Percentiles rank a stretch among this genome's conserved stretches.
These are phyloP conservation scores for Dicranocentrus wangi DNA, from an alignment of 2,888 invertebrate genomes.

Conservation along the genomic window DNA sequence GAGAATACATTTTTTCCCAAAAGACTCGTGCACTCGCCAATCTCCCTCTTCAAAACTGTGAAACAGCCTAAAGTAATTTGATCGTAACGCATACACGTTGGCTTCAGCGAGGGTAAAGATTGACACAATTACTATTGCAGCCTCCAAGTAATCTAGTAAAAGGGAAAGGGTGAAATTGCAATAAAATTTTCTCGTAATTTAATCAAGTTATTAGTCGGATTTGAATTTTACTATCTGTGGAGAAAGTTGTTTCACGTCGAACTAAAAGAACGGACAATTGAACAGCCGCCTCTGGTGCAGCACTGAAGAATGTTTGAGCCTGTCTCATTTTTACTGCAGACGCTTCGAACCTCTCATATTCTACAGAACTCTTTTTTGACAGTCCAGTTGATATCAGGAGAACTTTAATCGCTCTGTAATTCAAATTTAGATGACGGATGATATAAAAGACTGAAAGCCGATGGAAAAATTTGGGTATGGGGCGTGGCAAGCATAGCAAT, in stretches of 20 bases:
- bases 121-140: conserved; percentile 65
- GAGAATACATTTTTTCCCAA: conserved; percentile 68
- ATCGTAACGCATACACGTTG: conserved; percentile 65
- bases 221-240: neutral
- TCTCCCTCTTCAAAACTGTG: conserved; percentile 59
- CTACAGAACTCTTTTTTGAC: conserved; percentile 28
- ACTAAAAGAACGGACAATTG: conserved; percentile 68
- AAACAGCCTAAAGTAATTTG: conserved; percentile 68
- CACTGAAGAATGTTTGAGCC: conserved; percentile 69
- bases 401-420: conserved; percentile 65
- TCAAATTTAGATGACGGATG: too few species aligned
- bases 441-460: too few species aligned
- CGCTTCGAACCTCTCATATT: conserved; percentile 71
- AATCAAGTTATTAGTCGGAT: neutral
- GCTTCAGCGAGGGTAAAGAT: conserved; percentile 69
- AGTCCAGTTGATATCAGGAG: conserved; percentile 68
- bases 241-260: conserved; percentile 10
- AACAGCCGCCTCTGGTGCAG: conserved; percentile 69
- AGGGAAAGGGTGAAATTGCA: neutral
- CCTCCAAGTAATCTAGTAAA: conserved; percentile 56
- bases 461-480: too few species aligned
- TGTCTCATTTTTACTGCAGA: conserved; percentile 71
- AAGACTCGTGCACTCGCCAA: conserved; percentile 66
- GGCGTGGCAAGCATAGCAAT: too few species aligned
- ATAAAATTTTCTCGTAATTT: neutral